phyloP scores from a whole-genome alignment of 2,113 vertebrate species.

The Eublepharis macularius region DNA sequence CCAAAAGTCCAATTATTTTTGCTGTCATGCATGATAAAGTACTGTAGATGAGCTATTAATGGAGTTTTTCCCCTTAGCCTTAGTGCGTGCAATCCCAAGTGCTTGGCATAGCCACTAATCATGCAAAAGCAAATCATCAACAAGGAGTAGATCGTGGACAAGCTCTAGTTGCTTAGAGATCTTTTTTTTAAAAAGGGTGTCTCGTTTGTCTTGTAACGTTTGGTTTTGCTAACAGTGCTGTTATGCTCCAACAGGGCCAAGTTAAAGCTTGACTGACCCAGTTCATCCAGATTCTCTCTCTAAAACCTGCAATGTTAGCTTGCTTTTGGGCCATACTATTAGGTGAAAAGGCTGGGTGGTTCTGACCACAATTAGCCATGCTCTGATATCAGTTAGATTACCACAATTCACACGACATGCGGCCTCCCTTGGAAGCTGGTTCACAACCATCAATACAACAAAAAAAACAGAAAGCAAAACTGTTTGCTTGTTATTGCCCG shows the following conservation, averaged over 20 bases:
- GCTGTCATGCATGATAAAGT: slow-evolving; percentile 5
- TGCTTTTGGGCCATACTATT: not conserved
- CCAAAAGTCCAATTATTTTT: not conserved
- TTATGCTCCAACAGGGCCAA: not conserved
- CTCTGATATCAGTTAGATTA: too few relatives aligned
- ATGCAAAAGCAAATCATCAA: not conserved
- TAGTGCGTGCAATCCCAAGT: not conserved
- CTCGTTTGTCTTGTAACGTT: not conserved
- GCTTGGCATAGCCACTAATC: not conserved
- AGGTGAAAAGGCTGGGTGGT: not conserved
- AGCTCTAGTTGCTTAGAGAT: not conserved
- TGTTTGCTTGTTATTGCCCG: too few relatives aligned
- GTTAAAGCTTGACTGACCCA: not conserved
- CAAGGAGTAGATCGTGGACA: not conserved
- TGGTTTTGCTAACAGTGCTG: not conserved
- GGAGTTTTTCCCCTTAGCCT: not conserved
- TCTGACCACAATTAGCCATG: too few relatives aligned
- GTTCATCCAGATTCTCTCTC: not conserved
- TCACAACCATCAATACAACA: too few relatives aligned
- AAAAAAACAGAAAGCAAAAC: too few relatives aligned
- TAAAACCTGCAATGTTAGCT: not conserved
- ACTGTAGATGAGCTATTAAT: not conserved
- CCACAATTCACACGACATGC: too few relatives aligned
- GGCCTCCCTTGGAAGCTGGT: too few relatives aligned
- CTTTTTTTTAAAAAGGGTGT: not conserved